Conservation (phyloP, 2,113 vertebrate species). For the Hemiprocne comata region DNA sequence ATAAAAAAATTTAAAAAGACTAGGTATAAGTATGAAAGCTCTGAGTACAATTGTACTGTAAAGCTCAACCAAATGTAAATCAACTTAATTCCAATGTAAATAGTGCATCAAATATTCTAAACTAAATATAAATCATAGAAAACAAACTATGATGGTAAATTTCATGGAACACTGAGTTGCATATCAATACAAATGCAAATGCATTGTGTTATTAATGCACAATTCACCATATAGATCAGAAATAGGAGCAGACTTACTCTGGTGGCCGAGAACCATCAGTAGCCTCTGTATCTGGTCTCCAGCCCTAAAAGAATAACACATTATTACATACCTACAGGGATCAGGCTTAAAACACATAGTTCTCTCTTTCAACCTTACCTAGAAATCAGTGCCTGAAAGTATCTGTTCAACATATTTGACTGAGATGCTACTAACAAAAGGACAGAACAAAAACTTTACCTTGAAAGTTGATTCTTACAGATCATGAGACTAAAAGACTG, state of each 20-base stretch:
- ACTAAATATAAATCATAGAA: neutral
- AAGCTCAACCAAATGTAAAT: neutral
- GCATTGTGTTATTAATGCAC: neutral
- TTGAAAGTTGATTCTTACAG: neutral
- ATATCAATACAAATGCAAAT: neutral
- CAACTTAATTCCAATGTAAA: neutral
- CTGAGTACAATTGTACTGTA: neutral
- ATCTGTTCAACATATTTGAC: neutral
- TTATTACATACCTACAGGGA: neutral
- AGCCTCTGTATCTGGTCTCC: conserved; percentile 43
- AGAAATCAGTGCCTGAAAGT: neutral
- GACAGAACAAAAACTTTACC: neutral
- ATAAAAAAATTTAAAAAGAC: neutral
- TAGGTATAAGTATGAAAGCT: neutral
- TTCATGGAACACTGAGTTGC: neutral
- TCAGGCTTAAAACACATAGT: neutral
- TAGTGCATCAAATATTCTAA: neutral
- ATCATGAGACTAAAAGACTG: neutral
- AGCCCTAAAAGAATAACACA: conserved; percentile 44
- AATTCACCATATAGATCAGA: neutral
- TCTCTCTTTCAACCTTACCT: neutral
- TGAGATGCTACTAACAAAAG: neutral
- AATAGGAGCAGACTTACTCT: conserved; percentile 70
- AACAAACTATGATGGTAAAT: neutral
- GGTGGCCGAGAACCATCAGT: conserved; percentile 48